Percentiles rank a stretch among this genome's conserved stretches.
Conservation (phyloP, 1,140 invertebrate genomes). For the Zeugodacus cucurbitae region DNA sequence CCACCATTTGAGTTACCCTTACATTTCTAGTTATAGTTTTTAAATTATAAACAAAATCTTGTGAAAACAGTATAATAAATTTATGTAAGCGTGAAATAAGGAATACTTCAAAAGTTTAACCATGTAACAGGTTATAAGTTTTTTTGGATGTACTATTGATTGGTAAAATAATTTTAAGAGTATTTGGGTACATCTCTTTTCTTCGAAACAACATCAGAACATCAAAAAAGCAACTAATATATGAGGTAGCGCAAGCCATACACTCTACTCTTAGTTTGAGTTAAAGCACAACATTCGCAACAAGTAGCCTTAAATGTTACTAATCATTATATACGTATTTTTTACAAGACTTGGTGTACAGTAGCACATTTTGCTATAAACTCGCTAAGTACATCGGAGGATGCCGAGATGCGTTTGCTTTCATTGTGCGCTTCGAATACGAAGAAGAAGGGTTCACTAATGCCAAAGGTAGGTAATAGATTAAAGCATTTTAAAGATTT, state of each 20-base stretch:
- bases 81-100: background rate
- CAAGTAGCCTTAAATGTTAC: background rate
- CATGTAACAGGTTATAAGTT: background rate
- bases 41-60: slow-evolving; percentile 8
- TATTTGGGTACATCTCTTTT: background rate
- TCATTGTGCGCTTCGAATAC: background rate
- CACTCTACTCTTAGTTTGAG: slow-evolving; percentile 7
- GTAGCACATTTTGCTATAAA: background rate
- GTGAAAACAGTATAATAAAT: background rate
- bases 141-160: background rate
- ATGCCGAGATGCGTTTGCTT: too few relatives aligned
- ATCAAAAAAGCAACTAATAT: background rate
- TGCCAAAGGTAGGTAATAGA: background rate
- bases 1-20: background rate
- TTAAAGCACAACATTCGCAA: background rate
- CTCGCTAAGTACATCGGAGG: background rate
- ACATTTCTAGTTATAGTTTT: slow-evolving; percentile 6
- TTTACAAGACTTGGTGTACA: slow-evolving; percentile 7
- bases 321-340: slow-evolving; percentile 17
- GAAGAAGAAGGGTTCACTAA: background rate
- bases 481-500: background rate
- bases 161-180: background rate
- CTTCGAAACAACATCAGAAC: background rate
- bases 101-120: background rate
- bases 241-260: slow-evolving; percentile 9